Conservation (phyloP, 2,113 vertebrate species). For the Craseonycteris thonglongyai region DNA sequence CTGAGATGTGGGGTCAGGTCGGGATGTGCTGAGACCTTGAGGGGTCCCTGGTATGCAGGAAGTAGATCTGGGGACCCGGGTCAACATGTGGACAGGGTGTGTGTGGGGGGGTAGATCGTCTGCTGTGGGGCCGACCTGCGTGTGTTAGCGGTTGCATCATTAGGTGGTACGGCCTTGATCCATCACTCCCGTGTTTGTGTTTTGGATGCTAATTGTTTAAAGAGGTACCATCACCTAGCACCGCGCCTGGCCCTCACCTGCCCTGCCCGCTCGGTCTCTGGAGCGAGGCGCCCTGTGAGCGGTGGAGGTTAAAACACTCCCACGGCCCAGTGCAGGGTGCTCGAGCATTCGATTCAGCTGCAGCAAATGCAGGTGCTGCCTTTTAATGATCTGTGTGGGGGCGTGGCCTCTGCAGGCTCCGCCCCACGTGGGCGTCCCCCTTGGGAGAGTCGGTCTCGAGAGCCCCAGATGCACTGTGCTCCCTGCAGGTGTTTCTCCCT, state of each 20-base stretch:
- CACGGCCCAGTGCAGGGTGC: too few relatives aligned
- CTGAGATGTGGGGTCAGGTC: accelerated
- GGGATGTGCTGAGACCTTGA: accelerated
- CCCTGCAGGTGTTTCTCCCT: accelerated
- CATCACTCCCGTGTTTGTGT: accelerated
- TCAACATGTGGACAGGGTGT: neutral
- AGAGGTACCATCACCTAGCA: accelerated
- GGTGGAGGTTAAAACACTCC: accelerated
- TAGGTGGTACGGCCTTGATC: accelerated
- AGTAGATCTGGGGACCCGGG: neutral
- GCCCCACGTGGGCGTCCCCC: accelerated
- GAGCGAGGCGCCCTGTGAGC: neutral
- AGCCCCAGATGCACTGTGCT: neutral
- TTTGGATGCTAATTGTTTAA: neutral
- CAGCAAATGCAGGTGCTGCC: accelerated
- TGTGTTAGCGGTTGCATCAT: accelerated
- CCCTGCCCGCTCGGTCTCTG: neutral
- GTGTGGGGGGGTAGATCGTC: neutral
- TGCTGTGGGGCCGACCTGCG: neutral
- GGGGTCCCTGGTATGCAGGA: neutral
- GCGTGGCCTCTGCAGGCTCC: neutral
- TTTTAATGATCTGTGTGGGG: neutral
- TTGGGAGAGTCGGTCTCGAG: accelerated
- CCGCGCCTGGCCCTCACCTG: neutral
- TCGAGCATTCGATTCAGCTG: too few relatives aligned